phyloP scores from a whole-genome alignment of 1,140 invertebrate species.

The Brachionus koreanus region DNA sequence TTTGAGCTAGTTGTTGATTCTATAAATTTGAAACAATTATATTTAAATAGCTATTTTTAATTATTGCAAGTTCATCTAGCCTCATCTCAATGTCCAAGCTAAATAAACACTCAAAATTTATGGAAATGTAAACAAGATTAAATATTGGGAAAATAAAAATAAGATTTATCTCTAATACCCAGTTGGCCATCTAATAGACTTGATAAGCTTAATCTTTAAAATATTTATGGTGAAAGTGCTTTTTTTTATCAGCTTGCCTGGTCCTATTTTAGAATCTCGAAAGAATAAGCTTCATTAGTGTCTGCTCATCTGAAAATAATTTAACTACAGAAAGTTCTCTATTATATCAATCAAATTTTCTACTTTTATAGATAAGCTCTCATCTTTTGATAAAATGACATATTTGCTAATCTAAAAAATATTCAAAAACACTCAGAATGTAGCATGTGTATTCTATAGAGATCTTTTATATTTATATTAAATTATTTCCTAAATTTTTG shows the following conservation, averaged over 20 bases:
- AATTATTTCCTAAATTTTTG: too few species aligned
- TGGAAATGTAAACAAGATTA: conserved; percentile 33
- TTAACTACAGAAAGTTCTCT: background rate
- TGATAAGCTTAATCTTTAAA: conserved; percentile 24
- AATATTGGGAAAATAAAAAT: background rate
- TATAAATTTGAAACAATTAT: conserved; percentile 30
- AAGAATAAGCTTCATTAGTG: background rate
- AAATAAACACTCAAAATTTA: conserved; percentile 12
- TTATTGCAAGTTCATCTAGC: conserved; percentile 18
- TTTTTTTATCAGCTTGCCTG: background rate
- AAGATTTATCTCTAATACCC: background rate
- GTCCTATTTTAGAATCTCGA: background rate
- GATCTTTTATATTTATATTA: too few species aligned
- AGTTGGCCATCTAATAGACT: background rate
- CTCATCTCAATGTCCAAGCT: background rate
- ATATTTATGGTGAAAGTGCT: background rate
- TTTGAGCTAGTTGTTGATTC: background rate
- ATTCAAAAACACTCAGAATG: background rate
- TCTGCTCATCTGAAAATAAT: background rate
- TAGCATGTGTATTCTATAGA: too few species aligned
- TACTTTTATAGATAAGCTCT: background rate
- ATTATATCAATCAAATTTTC: background rate
- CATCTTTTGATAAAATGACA: background rate
- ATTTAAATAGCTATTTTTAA: conserved; percentile 7
- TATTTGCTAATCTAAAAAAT: background rate